Evolutionary conservation across 2,888 invertebrate species (phyloP), one percentile per base, ranked within the genome.

Genomic region (Nudaria mundana): DNA sequence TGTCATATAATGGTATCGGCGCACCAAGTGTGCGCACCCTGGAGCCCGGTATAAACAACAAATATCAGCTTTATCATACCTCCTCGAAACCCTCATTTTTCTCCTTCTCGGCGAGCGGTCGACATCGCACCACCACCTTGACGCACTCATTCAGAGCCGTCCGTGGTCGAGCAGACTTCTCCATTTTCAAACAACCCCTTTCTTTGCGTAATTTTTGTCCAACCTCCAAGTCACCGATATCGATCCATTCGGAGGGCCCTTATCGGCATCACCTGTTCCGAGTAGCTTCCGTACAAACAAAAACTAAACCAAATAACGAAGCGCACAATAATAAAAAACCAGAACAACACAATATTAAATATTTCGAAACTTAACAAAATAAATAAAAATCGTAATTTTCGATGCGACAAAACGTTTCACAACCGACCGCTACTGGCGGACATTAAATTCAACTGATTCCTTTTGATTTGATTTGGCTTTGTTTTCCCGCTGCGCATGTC

Each of bases 121-220:
- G 93, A 89, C 98, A 98, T 75, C 99, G 91, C 39, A 99, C 98
- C 56, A 99, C 95, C 52, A 99, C 99, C 88, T 98, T 97, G 44
- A 99, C 98, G 70, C 95, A 94, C 85, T 98, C 97, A 75, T 94
- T 94, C 48, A 89, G 86, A 56, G 90, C 86, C 51, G 89, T 89
- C 68, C 86, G 79, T 46, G 88, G 88, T 60, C 89, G 78, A 48
- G 80, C 81, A 31, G 86, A 81, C 77, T 85, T 88, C 72, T 89
- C 89, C 89, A 89, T 89, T 62, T 64, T 78, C 65, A 34, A 61
- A 62, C 62, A 72, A 74, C 75, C 72, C 64, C 66, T 59, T 58
- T 46, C 60, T 60, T 63, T 56, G 66, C 60, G 65, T 63, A 69
- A 65, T 73, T 67, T 67, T 67, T 70, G 66, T 60, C 65, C 63